Percentiles rank a stretch among this genome's conserved stretches.
phyloP scores from a whole-genome alignment of 1,140 invertebrate species.

The Philopotamus ludificatus region DNA sequence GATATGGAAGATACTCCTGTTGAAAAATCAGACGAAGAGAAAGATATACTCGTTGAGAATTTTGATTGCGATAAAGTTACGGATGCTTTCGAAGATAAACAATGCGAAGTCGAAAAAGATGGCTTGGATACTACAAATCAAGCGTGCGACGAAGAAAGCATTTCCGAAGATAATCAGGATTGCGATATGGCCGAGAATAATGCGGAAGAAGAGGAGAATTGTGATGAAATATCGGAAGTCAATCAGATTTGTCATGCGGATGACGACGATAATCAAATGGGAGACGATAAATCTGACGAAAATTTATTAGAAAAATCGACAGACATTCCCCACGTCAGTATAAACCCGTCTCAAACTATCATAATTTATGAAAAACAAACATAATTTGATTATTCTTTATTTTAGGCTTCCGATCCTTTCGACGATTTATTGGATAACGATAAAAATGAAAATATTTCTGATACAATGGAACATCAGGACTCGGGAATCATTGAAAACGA shows the following conservation, averaged over 20 bases:
- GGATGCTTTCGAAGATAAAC: constrained; percentile 7
- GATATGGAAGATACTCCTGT: no score
- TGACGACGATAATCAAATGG: not conserved
- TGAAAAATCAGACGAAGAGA: constrained; percentile 17
- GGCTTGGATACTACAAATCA: no score
- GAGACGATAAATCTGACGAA: not conserved
- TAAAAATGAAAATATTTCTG: constrained; percentile 37
- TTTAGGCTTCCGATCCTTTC: constrained; percentile 53
- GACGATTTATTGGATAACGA: constrained; percentile 49
- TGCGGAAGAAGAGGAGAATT: no score
- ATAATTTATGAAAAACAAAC: not conserved
- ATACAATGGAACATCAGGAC: constrained; percentile 24
- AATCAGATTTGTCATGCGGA: no score
- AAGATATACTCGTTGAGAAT: no score
- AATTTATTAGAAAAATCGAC: constrained; percentile 12
- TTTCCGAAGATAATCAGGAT: no score
- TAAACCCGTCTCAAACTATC: not conserved
- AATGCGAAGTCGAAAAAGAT: no score
- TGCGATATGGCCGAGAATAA: no score
- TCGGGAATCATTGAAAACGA: constrained; percentile 30
- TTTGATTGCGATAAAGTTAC: constrained; percentile 5
- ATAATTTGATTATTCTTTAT: not conserved
- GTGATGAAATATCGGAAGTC: no score
- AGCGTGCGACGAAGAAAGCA: no score
- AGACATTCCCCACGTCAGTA: not conserved